Percentiles rank a stretch among this genome's conserved stretches.
These are phyloP conservation scores for Thecophora atra DNA, from an alignment of 2,888 invertebrate species.

Conservation along the genomic window DNA sequence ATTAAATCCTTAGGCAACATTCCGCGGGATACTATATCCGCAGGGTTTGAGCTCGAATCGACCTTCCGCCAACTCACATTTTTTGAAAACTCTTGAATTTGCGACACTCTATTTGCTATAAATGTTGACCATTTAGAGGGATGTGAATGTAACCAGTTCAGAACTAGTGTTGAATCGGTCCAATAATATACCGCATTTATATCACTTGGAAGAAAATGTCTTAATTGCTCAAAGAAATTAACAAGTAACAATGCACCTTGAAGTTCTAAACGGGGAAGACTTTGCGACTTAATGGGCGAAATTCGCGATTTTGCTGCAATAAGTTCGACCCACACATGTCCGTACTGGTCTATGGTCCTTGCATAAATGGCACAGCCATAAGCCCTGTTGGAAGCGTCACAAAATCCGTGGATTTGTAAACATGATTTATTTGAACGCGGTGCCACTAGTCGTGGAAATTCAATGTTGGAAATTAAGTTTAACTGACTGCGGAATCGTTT, in stretches of 20 bases:
- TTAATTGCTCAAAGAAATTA: conserved; percentile 33
- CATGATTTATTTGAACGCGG: background rate
- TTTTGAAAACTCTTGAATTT: conserved; percentile 35
- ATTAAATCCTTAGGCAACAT: no score
- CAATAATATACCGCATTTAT: conserved; percentile 31
- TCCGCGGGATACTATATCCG: no score
- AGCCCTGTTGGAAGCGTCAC: conserved; percentile 36
- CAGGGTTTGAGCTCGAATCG: conserved; percentile 34
- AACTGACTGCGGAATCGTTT: no score
- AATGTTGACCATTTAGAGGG: conserved; percentile 39
- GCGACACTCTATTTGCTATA: conserved; percentile 39
- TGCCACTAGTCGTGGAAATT: conserved; percentile 1
- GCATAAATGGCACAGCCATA: conserved; percentile 36
- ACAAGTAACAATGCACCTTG: conserved; percentile 37
- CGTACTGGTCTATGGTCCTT: conserved; percentile 9
- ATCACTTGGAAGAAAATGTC: background rate
- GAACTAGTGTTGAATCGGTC: conserved; percentile 39
- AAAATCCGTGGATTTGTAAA: conserved; percentile 38
- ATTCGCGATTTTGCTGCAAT: conserved; percentile 35
- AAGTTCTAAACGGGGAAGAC: conserved; percentile 39
- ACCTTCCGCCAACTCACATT: conserved; percentile 36
- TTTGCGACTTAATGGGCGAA: conserved; percentile 29
- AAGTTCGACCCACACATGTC: conserved; percentile 29
- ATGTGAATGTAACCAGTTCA: conserved; percentile 36
- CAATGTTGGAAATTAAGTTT: conserved; percentile 13